Conservation (phyloP, 2,113 vertebrate genomes). For the Hemichromis elongatus region DNA sequence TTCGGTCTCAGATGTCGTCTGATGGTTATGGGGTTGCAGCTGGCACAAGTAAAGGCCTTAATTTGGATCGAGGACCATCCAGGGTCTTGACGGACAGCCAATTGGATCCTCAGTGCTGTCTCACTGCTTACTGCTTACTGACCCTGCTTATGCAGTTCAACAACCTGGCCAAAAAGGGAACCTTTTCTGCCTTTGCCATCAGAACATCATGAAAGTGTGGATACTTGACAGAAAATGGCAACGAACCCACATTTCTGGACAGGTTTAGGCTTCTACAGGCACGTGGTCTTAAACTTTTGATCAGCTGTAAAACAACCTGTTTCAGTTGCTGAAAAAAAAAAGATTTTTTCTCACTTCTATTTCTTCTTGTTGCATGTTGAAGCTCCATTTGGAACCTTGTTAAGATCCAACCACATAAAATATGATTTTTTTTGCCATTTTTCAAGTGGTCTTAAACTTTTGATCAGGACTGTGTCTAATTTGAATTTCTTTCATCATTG, state of each 20-base stretch:
- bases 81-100: background rate
- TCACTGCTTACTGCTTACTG: background rate
- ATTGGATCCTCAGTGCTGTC: background rate
- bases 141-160: background rate
- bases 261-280: too few relatives aligned
- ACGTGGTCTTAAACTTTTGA: background rate
- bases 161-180: background rate
- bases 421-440: accelerated
- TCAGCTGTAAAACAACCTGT: background rate
- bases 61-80: accelerated
- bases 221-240: background rate
- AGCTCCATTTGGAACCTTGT: background rate
- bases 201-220: accelerated
- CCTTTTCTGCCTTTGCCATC: background rate
- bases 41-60: accelerated
- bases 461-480: background rate
- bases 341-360: accelerated
- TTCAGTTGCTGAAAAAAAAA: background rate
- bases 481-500: background rate
- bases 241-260: accelerated
- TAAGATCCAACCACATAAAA: accelerated
- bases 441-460: background rate
- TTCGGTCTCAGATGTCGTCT: background rate
- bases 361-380: background rate
- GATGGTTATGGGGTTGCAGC: background rate